phyloP scores from a whole-genome alignment of 2,888 invertebrate genomes.

The Clivina fossor region DNA sequence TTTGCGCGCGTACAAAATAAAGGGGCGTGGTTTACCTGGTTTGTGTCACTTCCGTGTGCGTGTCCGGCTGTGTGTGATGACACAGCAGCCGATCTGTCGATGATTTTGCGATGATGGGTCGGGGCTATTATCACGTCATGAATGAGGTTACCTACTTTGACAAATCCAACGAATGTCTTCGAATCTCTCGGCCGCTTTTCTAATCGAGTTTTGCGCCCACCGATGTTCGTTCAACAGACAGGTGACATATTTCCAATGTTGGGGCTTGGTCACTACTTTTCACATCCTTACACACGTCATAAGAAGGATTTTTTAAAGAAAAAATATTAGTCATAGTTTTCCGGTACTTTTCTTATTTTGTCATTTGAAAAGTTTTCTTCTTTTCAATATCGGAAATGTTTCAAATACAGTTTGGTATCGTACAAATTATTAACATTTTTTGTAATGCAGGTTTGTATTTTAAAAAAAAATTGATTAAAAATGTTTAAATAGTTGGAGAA shows the following conservation, averaged over 20 bases:
- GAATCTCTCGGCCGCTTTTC: too few relatives aligned
- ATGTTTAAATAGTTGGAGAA: too few relatives aligned
- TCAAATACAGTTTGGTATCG: too few relatives aligned
- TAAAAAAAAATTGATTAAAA: too few relatives aligned
- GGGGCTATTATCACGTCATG: conserved; percentile 1
- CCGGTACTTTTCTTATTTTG: too few relatives aligned
- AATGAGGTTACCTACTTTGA: neutral
- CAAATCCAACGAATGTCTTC: conserved; percentile 9
- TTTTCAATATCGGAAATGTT: too few relatives aligned
- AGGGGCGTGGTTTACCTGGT: conserved; percentile 29
- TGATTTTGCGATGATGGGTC: neutral
- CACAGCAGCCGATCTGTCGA: conserved; percentile 10
- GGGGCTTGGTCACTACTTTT: conserved; percentile 22
- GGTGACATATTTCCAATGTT: conserved; percentile 28
- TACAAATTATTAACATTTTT: too few relatives aligned
- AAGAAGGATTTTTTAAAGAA: too few relatives aligned
- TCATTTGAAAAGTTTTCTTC: too few relatives aligned
- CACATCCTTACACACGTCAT: too few relatives aligned
- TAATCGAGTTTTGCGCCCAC: conserved; percentile 20
- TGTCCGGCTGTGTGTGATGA: conserved; percentile 5
- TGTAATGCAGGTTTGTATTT: too few relatives aligned
- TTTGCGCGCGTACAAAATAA: conserved; percentile 21
- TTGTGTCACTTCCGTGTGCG: neutral
- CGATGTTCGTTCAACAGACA: conserved; percentile 21
- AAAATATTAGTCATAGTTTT: too few relatives aligned